Conservation (phyloP, 2,113 vertebrate genomes). For the Bagarius yarrelli region DNA sequence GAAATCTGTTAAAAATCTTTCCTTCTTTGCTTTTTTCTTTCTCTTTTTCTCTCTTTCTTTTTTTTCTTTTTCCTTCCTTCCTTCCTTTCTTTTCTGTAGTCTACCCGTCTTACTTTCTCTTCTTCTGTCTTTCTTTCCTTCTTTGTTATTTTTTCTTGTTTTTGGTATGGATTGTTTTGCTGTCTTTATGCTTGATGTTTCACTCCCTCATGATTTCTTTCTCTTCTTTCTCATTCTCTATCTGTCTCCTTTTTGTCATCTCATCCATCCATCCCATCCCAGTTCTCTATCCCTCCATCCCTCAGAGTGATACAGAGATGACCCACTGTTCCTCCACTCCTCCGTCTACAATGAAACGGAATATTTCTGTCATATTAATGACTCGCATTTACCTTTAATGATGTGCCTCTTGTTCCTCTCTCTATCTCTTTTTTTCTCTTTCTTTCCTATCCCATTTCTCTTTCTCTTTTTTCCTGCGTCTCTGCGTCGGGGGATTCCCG, state of each 20-base stretch:
- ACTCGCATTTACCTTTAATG: conserved; percentile 31
- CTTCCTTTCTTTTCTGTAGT: not conserved
- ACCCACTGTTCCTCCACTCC: conserved; percentile 7
- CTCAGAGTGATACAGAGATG: conserved; percentile 13
- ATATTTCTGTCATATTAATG: conserved; percentile 26
- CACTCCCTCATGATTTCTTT: not conserved
- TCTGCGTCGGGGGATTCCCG: conserved; percentile 32
- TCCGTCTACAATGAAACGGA: conserved; percentile 22
- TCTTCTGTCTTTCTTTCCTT: not conserved
- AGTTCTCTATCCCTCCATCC: conserved; percentile 1
- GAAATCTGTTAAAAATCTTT: not conserved
- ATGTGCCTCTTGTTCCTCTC: not conserved
- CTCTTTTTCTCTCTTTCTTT: too few relatives aligned
- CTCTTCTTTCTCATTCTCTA: not conserved
- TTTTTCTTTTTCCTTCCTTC: not conserved
- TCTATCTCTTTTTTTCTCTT: not conserved
- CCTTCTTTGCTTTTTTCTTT: not conserved
- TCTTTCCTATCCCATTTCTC: conserved; percentile 28
- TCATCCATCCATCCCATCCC: not conserved
- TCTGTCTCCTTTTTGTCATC: conserved; percentile 31
- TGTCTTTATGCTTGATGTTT: not conserved
- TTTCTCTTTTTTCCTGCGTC: conserved; percentile 40
- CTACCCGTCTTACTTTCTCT: not conserved
- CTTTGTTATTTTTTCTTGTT: not conserved
- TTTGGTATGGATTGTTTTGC: not conserved